Base-by-base conservation (phyloP, 1,140 invertebrate species). In the Anthonomus grandis region DNA sequence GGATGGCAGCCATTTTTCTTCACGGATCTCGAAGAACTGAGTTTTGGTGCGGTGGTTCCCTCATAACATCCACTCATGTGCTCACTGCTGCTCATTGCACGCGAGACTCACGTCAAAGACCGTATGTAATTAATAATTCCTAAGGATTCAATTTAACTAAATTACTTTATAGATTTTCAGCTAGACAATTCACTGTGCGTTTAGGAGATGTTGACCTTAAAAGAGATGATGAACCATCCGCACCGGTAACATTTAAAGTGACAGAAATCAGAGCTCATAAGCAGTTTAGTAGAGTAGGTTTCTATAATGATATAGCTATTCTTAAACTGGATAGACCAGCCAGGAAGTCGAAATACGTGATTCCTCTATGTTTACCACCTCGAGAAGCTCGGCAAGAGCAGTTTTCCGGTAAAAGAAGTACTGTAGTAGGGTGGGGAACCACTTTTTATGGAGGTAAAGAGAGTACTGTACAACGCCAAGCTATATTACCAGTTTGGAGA, bases 51-150 rank as follows among this genome's bases (percentile, higher is more conserved):
- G 93, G 93, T 0, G 93, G 92, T 2, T 91, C 91, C 0, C 76
- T 97, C 5, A 88, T 97, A 24, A 86, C 85, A 8, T 75, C 82
- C 10, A 80, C 81, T 51, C 87, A 93, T 67, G 83, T 96, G 21
- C 78, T 96, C 0, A 95, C 93, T 0, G 93, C 93, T 1, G 93
- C 93, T 12, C 93, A 97, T 81, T 96, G 93, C 69, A 95, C 88
- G 1, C 81, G 87, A 62, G 90, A 93, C 71, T 86, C 87, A 1
- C 81, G 87, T 57, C 90, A 93, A 69, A 84, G 86, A 73, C 89
- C 89, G 93, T 96, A 78, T 63, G 63, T 44, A 22, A 1, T n/a
- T 12, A 18, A 1, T n/a, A 41, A 41, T 23, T 23, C 4, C 12
- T n/a, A 8, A 23, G 18, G 2, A 45, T 10, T 45, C n/a, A 34